These are phyloP conservation scores for Steinernema carpocapsae DNA, from an alignment of 2,888 invertebrate genomes.

Conservation along the genomic window DNA sequence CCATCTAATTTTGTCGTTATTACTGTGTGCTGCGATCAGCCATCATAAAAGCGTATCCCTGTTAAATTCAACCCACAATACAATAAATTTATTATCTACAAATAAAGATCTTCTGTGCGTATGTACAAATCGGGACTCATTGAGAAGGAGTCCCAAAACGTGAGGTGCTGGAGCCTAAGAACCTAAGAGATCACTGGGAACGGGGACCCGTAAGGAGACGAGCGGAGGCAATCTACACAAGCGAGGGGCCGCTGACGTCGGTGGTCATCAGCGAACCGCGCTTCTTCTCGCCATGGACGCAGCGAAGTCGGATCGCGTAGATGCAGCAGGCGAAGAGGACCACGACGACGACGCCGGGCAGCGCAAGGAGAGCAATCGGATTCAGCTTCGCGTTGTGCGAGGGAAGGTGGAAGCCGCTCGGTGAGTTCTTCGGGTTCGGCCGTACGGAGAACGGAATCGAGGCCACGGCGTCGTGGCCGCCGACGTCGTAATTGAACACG, in stretches of 20 bases:
- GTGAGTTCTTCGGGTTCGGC: background rate
- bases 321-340: slow-evolving; percentile 23
- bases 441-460: slow-evolving; percentile 16
- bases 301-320: slow-evolving; percentile 6
- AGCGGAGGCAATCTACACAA: background rate
- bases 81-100: background rate
- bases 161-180: background rate
- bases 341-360: slow-evolving; percentile 7
- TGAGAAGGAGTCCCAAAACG: no score
- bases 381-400: slow-evolving; percentile 16
- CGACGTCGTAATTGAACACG: slow-evolving; percentile 21
- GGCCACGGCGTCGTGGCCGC: background rate
- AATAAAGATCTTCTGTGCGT: background rate
- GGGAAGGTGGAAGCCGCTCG: slow-evolving; percentile 13
- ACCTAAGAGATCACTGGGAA: slow-evolving; percentile 14
- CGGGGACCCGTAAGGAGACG: background rate
- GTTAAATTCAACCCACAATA: background rate
- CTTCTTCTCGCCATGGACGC: slow-evolving; percentile 2
- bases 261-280: slow-evolving; percentile 22
- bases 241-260: slow-evolving; percentile 16
- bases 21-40: no score
- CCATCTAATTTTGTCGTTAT: no score
- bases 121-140: background rate
- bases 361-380: background rate
- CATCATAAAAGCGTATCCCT: no score